Conservation (phyloP, 2,888 invertebrate genomes). For the Barypeithes pellucidus region DNA sequence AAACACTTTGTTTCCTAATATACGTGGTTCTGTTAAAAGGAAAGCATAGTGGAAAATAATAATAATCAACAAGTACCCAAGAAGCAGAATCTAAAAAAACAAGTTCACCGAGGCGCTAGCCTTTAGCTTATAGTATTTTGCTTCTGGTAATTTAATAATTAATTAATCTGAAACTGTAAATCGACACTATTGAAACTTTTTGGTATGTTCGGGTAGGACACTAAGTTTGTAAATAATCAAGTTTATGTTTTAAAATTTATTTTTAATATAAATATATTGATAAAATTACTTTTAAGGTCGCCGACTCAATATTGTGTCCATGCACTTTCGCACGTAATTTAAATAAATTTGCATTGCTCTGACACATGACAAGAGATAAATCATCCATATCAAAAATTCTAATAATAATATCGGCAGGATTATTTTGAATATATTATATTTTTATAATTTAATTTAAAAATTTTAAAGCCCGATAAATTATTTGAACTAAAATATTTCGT, state of each 20-base stretch:
- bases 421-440: constrained; percentile 17
- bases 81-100: too few relatives aligned
- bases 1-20: background rate
- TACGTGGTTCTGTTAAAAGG: background rate
- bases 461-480: background rate
- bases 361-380: constrained; percentile 13
- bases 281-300: constrained; percentile 21
- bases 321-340: constrained; percentile 27
- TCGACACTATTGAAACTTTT: constrained; percentile 9
- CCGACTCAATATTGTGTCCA: constrained; percentile 5
- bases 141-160: background rate
- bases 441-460: background rate
- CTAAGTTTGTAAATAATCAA: background rate
- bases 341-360: constrained; percentile 19
- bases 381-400: constrained; percentile 8
- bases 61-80: too few relatives aligned
- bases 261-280: constrained; percentile 5
- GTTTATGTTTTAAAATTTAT: background rate
- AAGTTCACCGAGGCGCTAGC: too few relatives aligned
- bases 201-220: background rate
- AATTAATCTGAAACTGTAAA: constrained; percentile 7
- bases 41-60: too few relatives aligned
- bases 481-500: background rate
- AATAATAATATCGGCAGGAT: constrained; percentile 11
- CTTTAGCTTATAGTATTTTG: too few relatives aligned